Conservation (phyloP, 2,888 invertebrate species). For the Theodoxus fluviatilis region DNA sequence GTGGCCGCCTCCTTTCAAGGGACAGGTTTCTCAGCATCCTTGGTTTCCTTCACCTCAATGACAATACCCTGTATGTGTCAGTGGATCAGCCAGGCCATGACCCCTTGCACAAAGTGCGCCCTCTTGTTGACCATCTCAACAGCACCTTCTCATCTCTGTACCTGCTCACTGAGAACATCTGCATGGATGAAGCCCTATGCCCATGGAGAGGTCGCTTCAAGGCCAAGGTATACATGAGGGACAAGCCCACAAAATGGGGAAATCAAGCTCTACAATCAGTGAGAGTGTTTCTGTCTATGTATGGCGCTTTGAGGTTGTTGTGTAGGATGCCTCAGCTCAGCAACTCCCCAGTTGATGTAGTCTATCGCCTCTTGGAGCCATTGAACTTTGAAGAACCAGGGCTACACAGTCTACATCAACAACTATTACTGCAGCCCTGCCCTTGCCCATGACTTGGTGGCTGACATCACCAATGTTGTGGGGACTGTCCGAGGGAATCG, state of each 20-base stretch:
- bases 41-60: too few species aligned
- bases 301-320: constrained; percentile 4
- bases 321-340: neutral
- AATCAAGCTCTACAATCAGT: constrained; percentile 16
- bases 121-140: neutral
- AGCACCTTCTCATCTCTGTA: neutral
- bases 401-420: constrained; percentile 26
- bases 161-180: neutral
- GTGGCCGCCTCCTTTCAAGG: too few species aligned
- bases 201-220: constrained; percentile 12
- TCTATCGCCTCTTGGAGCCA: constrained; percentile 12
- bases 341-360: constrained; percentile 20
- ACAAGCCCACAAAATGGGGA: constrained; percentile 18
- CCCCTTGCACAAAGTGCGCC: constrained; percentile 5
- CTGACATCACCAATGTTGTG: constrained; percentile 16
- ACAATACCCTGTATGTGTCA: too few species aligned
- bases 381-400: neutral
- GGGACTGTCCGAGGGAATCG: constrained; percentile 23
- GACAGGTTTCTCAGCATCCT: too few species aligned
- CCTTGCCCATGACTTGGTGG: neutral
- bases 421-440: constrained; percentile 28
- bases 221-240: constrained; percentile 19
- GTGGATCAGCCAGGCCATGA: neutral
- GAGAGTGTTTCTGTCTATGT: constrained; percentile 12
- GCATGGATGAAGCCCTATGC: constrained; percentile 21